Percentiles rank a stretch among this genome's conserved stretches.
Conservation (phyloP, 2,797 vertebrate species). For the Galagoides demidoff region DNA sequence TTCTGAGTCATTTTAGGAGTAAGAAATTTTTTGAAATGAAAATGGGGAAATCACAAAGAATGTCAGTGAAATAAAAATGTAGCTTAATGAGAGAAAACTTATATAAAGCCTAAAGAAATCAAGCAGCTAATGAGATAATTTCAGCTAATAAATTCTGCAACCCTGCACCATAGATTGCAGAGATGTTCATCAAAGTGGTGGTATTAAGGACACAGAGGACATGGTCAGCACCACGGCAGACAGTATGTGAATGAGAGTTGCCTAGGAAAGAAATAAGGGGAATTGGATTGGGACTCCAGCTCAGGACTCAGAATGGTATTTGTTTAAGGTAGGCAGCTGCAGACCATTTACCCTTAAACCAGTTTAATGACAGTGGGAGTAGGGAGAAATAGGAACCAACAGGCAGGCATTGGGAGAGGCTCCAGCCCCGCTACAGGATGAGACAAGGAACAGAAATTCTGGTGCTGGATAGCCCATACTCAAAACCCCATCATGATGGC, state of each 20-base stretch:
- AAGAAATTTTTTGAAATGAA: background rate
- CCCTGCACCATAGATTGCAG: background rate
- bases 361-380: background rate
- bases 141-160: background rate
- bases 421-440: background rate
- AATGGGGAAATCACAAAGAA: background rate
- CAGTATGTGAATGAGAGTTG: background rate
- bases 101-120: background rate
- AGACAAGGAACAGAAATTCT: background rate
- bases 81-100: background rate
- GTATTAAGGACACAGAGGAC: background rate
- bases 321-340: accelerated
- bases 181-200: background rate
- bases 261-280: background rate
- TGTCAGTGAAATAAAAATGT: background rate
- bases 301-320: background rate
- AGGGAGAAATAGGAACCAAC: background rate
- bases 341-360: background rate
- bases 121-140: background rate
- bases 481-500: too few species aligned
- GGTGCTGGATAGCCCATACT: background rate
- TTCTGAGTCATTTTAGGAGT: background rate
- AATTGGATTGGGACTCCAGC: too few species aligned
- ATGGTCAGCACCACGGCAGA: background rate
- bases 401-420: background rate